Conservation (phyloP, 2,113 vertebrate genomes). For the Passer domesticus region DNA sequence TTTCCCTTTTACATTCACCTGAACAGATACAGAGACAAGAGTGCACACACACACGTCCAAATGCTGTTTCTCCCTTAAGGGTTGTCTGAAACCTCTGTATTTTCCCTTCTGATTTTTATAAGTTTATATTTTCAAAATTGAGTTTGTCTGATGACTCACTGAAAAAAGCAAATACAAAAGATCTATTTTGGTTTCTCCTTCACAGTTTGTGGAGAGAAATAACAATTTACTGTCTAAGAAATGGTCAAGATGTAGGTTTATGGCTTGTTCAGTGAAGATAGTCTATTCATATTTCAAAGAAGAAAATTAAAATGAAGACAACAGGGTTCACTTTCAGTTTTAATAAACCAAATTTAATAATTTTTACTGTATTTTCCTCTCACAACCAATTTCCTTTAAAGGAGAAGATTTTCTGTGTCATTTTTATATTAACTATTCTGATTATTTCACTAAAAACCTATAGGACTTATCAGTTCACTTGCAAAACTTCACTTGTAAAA, state of each 20-base stretch:
- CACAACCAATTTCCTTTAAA: neutral
- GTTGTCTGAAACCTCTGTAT: neutral
- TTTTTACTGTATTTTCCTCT: neutral
- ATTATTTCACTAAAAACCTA: neutral
- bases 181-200: neutral
- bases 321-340: neutral
- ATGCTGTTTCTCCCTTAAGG: neutral
- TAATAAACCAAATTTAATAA: neutral
- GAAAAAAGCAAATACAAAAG: neutral
- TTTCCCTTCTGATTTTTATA: neutral
- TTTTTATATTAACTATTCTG: neutral
- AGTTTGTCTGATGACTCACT: neutral
- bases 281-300: neutral
- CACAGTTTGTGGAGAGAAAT: neutral
- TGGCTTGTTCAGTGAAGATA: neutral
- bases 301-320: neutral
- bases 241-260: neutral
- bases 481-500: neutral
- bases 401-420: neutral
- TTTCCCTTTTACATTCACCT: neutral
- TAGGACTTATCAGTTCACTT: neutral
- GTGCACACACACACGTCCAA: accelerated
- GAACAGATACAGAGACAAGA: neutral
- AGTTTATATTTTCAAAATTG: neutral
- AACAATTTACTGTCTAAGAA: neutral